Conservation (phyloP, 2,113 vertebrate genomes). For the Limanda limanda region DNA sequence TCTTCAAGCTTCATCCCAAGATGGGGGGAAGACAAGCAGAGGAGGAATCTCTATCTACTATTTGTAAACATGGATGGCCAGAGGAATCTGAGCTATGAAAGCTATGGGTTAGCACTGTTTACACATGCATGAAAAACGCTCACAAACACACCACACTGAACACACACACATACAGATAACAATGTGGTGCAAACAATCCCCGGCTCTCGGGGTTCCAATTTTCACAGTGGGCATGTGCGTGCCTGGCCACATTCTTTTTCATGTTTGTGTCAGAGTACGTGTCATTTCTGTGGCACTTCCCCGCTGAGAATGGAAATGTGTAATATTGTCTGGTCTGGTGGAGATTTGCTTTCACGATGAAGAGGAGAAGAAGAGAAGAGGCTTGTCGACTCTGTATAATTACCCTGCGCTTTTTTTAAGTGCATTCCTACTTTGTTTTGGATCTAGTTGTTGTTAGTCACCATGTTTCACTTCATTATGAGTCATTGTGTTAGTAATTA, state of each 20-base stretch:
- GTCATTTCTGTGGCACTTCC: conserved; percentile 61
- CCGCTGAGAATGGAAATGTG: conserved; percentile 48
- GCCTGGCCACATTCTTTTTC: conserved; percentile 63
- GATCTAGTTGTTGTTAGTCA: background rate
- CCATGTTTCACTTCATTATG: background rate
- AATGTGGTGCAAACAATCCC: conserved; percentile 49
- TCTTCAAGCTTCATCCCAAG: conserved; percentile 33
- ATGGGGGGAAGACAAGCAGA: conserved; percentile 17
- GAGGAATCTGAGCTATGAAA: conserved; percentile 69
- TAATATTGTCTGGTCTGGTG: conserved; percentile 32
- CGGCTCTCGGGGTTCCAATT: conserved; percentile 41
- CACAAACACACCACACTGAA: conserved; percentile 27
- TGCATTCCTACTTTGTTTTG: conserved; percentile 60
- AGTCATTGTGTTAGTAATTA: background rate
- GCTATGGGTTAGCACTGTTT: conserved; percentile 60
- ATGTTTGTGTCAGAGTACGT: conserved; percentile 60
- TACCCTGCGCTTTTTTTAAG: background rate
- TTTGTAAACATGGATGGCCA: conserved; percentile 55
- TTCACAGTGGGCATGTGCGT: conserved; percentile 50
- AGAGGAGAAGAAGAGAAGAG: conserved; percentile 16
- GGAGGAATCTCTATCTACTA: conserved; percentile 38
- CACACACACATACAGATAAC: conserved; percentile 52
- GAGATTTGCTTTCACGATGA: conserved; percentile 2
- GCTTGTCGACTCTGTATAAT: conserved; percentile 52
- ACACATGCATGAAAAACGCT: conserved; percentile 38